These are phyloP conservation scores for Acleris sparsana DNA, from an alignment of 2,888 invertebrate genomes.

Conservation along the genomic window DNA sequence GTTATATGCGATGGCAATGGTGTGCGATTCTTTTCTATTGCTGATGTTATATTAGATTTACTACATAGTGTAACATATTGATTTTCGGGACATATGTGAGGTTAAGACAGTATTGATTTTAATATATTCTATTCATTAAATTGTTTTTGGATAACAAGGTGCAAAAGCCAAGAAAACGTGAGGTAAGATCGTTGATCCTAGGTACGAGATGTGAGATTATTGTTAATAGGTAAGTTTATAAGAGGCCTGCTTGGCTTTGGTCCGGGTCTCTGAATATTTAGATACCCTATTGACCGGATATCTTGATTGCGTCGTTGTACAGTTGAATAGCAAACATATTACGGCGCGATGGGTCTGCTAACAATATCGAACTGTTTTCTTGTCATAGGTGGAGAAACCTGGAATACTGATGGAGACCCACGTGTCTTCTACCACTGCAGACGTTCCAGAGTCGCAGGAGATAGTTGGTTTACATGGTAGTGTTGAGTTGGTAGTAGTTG, in stretches of 20 bases:
- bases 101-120: constrained; percentile 19
- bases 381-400: constrained; percentile 66
- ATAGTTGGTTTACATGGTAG: constrained; percentile 59
- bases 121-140: constrained; percentile 8
- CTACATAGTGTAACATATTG: constrained; percentile 19
- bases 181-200: constrained; percentile 68
- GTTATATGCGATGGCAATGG: constrained; percentile 32
- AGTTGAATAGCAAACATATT: constrained; percentile 36
- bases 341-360: constrained; percentile 56
- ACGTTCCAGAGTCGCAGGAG: constrained; percentile 61
- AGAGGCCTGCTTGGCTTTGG: constrained; percentile 66
- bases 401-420: constrained; percentile 73
- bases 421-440: constrained; percentile 70
- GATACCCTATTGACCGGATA: constrained; percentile 53
- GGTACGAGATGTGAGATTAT: constrained; percentile 64
- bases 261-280: constrained; percentile 66
- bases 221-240: constrained; percentile 69
- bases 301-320: constrained; percentile 42
- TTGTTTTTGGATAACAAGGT: constrained; percentile 13
- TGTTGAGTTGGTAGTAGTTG: constrained; percentile 67
- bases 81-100: constrained; percentile 23
- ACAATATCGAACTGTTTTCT: constrained; percentile 55
- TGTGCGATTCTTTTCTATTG: constrained; percentile 31
- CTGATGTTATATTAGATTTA: constrained; percentile 24
- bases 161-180: constrained; percentile 46